Evolutionary conservation across 2,888 invertebrate genomes (phyloP), one percentile per base, ranked within the genome.

Genomic region (Rotaria socialis): DNA sequence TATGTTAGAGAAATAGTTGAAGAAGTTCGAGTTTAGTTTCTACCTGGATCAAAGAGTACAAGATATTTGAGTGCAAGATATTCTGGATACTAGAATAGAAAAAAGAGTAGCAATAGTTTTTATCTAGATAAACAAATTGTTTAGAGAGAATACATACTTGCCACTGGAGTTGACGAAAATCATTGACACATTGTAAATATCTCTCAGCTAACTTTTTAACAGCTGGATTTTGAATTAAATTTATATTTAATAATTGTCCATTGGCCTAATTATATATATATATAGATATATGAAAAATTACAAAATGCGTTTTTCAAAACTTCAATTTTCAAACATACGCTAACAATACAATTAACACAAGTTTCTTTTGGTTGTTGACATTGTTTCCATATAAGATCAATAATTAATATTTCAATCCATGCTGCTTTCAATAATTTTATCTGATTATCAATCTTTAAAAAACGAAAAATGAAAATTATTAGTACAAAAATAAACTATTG

Each of bases 381-480:
- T 60, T 87, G 87, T 86, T 87, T 87, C 87, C 87, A 87, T 60
- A 97, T 94, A 92, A 97, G 96, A 91, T 99, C 98, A 89, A 99
- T 93, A 89, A 99, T 95, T 90, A 99, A 92, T 95, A 99, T 96
- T 92, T 97, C 97, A 87, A 97, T 96, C 98, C 98, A 99, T 87
- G 96, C 96, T 92, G 96, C 94, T 92, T 97, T 97, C 89, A 99
- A 93, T 88, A 98, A 93, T 92, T 96, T 96, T 96, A 97, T 97
- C 93, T 98, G 98, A 93, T 99, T 97, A 91, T 98, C 97, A 91
- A 98, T 97, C 98, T 99, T 52, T 14, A 52, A 52, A 52, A 11
- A 52, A 52, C 11, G 14, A 52, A 52, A 14, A 8, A 52, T 52
- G 3, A 3, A 52, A 7, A 52, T 52, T 11, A 8, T 52, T 11